These are phyloP conservation scores for Dinothrombium tinctorium DNA, from an alignment of 1,140 invertebrate genomes.

Conservation along the genomic window DNA sequence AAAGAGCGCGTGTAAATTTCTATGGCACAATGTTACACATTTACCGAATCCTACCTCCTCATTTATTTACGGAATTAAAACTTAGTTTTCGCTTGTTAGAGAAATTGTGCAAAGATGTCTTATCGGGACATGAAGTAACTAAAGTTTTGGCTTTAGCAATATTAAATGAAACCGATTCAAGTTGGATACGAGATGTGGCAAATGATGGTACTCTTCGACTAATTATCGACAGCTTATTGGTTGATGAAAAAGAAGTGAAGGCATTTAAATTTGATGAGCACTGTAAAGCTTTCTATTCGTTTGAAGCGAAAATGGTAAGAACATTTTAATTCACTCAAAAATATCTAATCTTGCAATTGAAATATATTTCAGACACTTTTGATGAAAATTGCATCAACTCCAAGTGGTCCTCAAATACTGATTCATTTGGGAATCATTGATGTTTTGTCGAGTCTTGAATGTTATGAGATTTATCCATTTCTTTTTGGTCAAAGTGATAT, in stretches of 20 bases:
- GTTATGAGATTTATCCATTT: slow-evolving; percentile 11
- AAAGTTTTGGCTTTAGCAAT: slow-evolving; percentile 12
- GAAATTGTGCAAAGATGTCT: slow-evolving; percentile 11
- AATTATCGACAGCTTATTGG: slow-evolving; percentile 8
- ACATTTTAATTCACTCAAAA: background rate
- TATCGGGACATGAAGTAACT: slow-evolving; percentile 12
- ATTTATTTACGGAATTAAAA: slow-evolving; percentile 8
- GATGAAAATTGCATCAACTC: slow-evolving; percentile 4
- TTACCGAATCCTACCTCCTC: slow-evolving; percentile 4
- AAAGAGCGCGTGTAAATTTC: slow-evolving; percentile 11
- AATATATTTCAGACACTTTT: slow-evolving; percentile 7
- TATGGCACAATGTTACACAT: slow-evolving; percentile 9
- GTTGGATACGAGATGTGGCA: slow-evolving; percentile 11
- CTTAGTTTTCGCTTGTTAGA: slow-evolving; percentile 8
- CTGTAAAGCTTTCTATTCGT: slow-evolving; percentile 12
- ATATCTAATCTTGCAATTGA: background rate
- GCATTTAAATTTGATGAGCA: slow-evolving; percentile 9
- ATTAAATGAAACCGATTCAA: slow-evolving; percentile 9
- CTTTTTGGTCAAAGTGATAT: slow-evolving; percentile 9
- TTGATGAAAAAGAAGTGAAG: slow-evolving; percentile 10
- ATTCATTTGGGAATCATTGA: slow-evolving; percentile 8
- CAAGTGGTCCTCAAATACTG: background rate
- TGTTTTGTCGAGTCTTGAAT: slow-evolving; percentile 5
- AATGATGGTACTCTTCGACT: slow-evolving; percentile 10
- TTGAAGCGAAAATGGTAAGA: slow-evolving; percentile 13